Evolutionary conservation across 2,797 vertebrate genomes (phyloP).

Genomic region (Simalia tracyae): DNA sequence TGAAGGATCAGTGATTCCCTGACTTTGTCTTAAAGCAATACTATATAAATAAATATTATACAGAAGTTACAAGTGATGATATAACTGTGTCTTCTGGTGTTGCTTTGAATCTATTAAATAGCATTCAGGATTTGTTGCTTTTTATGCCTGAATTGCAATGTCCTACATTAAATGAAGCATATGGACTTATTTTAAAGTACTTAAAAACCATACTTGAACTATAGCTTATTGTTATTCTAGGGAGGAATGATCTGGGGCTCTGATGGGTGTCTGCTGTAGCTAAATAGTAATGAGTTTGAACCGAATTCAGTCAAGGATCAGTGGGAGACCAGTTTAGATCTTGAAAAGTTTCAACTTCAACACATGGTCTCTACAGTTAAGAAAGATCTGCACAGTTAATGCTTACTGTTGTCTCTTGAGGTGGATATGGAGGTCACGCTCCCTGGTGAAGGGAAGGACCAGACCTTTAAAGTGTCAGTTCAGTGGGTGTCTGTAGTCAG

Average conservation of each 20-base stretch:
- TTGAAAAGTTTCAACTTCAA: background rate
- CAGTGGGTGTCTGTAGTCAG: conserved; percentile 99
- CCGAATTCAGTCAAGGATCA: background rate
- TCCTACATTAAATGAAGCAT: background rate
- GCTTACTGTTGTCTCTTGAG: conserved; percentile 66
- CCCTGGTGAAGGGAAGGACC: conserved; percentile 97
- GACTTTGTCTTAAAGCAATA: background rate
- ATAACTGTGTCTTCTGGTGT: background rate
- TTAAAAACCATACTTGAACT: background rate
- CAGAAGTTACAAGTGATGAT: background rate
- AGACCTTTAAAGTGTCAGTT: conserved; percentile 97
- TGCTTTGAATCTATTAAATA: background rate
- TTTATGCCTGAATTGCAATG: background rate
- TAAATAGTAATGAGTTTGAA: background rate
- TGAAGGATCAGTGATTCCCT: background rate
- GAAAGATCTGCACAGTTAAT: background rate
- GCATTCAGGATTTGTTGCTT: background rate
- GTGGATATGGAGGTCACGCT: conserved; percentile 98
- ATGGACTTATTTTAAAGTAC: background rate
- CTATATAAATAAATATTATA: background rate
- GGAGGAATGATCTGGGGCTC: background rate
- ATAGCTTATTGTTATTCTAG: background rate
- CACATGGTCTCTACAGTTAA: background rate
- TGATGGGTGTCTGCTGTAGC: background rate
- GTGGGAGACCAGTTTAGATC: background rate